A percentile compares a stretch with the other conserved stretches of the same genome.
phyloP scores from a whole-genome alignment of 2,113 vertebrate species.

The Tetrao urogallus region DNA sequence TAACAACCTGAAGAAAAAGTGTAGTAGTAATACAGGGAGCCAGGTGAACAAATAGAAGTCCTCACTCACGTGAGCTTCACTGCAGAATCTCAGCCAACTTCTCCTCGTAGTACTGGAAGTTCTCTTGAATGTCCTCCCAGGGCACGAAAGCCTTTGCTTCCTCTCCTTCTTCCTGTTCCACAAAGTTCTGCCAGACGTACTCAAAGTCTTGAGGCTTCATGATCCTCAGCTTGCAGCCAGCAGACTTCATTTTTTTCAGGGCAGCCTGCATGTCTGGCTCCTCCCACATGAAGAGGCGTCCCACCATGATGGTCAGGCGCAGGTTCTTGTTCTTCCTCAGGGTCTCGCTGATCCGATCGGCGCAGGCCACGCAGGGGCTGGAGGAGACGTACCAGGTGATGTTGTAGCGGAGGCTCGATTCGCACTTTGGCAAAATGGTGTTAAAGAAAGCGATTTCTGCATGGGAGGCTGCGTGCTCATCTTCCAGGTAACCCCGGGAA shows the following conservation, averaged over 20 bases:
- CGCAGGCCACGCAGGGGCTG: constrained; percentile 89
- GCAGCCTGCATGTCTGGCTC: constrained; percentile 87
- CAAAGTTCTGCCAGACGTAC: constrained; percentile 93
- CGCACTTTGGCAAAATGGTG: constrained; percentile 79
- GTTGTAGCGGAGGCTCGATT: constrained; percentile 77
- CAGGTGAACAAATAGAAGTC: not conserved
- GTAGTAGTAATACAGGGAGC: not conserved
- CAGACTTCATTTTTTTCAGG: constrained; percentile 81
- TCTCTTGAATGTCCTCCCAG: constrained; percentile 97
- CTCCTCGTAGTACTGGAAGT: constrained; percentile 91
- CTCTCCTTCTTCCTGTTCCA: constrained; percentile 87
- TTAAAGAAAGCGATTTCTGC: constrained; percentile 93
- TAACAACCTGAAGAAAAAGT: not conserved
- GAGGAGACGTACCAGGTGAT: constrained; percentile 94
- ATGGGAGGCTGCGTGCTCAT: constrained; percentile 85
- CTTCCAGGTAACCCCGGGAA: constrained; percentile 88
- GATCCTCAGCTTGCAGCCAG: constrained; percentile 89
- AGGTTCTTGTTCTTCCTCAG: constrained; percentile 81
- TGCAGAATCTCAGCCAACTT: constrained; percentile 90
- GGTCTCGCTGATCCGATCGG: constrained; percentile 80
- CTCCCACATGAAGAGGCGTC: constrained; percentile 93
- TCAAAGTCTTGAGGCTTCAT: constrained; percentile 97
- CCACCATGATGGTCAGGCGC: constrained; percentile 83
- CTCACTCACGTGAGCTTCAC: constrained; percentile 57
- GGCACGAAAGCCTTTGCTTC: constrained; percentile 82